A percentile compares a stretch with the other conserved stretches of the same genome.
Evolutionary conservation across 2,113 vertebrate species (phyloP).

Genomic region (Ammospiza caudacuta): DNA sequence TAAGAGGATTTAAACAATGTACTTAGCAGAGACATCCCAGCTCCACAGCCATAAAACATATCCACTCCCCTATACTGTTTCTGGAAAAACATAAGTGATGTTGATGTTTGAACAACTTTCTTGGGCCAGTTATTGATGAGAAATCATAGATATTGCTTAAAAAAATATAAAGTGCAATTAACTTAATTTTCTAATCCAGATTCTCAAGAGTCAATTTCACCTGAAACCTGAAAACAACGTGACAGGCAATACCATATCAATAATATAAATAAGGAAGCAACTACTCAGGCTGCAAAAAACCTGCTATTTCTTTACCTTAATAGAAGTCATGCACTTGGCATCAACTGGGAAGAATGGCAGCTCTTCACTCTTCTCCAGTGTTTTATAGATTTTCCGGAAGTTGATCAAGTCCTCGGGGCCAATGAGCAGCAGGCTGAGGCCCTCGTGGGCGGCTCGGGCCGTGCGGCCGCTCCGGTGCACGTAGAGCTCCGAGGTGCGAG

Average conservation of each 20-base stretch:
- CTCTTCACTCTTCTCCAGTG: conserved; percentile 88
- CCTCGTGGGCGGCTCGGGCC: conserved; percentile 88
- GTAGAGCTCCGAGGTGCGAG: conserved; percentile 91
- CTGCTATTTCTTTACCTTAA: conserved; percentile 80
- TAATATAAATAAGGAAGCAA: neutral
- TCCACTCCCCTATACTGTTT: neutral
- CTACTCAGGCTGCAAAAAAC: neutral
- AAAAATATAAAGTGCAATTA: neutral
- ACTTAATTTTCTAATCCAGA: neutral
- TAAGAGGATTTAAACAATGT: neutral
- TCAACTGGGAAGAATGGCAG: conserved; percentile 90
- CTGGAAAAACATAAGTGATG: neutral
- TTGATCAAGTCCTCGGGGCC: conserved; percentile 91
- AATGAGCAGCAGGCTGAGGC: conserved; percentile 89
- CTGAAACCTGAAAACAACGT: neutral
- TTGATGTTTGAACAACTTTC: neutral
- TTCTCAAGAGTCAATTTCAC: neutral
- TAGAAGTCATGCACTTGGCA: conserved; percentile 83
- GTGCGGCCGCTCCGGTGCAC: conserved; percentile 95
- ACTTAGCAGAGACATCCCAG: neutral
- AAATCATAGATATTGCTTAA: neutral
- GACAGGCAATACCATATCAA: neutral
- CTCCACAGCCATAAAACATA: neutral
- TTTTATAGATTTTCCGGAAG: conserved; percentile 91
- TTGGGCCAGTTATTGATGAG: neutral